Evolutionary conservation across 2,797 vertebrate species (phyloP).

Genomic region (Pseudotriccus pelzelni): DNA sequence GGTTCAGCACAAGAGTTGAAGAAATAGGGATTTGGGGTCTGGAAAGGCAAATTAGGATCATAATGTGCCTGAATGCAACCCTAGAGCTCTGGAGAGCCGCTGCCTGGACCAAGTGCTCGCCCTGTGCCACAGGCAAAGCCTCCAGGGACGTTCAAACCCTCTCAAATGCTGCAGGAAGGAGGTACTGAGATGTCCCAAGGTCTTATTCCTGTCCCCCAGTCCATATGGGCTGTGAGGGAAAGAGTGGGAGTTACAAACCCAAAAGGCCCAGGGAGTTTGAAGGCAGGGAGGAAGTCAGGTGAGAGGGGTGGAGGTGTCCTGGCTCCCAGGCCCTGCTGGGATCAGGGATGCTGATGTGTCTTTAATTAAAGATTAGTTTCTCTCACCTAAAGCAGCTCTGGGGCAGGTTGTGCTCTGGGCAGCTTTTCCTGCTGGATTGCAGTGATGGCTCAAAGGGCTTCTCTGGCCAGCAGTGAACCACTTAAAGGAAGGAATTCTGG

Average conservation of each 20-base stretch:
- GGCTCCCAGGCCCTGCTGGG: neutral
- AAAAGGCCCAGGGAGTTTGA: neutral
- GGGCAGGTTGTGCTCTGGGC: neutral
- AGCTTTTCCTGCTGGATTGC: neutral
- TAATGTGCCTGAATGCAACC: neutral
- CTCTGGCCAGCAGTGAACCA: neutral
- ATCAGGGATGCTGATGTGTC: neutral
- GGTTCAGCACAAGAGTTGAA: neutral
- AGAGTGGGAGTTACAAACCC: neutral
- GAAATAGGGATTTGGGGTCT: neutral
- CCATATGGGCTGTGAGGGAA: neutral
- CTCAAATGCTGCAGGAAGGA: no score
- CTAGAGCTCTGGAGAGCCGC: neutral
- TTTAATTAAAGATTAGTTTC: neutral
- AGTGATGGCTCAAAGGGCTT: neutral
- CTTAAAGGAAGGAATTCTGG: neutral
- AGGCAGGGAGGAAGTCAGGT: neutral
- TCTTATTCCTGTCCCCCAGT: no score
- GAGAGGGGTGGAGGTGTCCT: neutral
- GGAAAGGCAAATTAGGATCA: neutral
- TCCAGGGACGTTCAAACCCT: no score
- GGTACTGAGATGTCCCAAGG: no score
- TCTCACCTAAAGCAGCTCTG: neutral
- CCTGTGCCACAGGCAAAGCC: no score
- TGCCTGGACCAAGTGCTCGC: neutral